Conservation (phyloP, 30 jellyfish, hydroid and myxozoan species). For the Clytia hemisphaerica region DNA sequence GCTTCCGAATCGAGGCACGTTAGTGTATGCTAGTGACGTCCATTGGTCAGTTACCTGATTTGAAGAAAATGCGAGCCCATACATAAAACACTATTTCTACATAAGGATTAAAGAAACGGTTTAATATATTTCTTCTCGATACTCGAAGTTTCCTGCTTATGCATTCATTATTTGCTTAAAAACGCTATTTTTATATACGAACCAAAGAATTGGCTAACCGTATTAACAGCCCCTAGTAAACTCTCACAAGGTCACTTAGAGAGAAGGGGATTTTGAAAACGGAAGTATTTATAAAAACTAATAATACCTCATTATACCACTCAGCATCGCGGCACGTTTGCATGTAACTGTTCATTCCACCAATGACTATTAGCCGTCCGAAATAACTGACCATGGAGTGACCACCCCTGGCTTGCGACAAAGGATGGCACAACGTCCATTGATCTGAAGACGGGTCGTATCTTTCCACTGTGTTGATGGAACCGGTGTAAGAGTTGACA, state of each 20-base stretch:
- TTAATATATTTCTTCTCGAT: too few species aligned
- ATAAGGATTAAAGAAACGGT: too few species aligned
- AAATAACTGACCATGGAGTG: slow-evolving; percentile 62
- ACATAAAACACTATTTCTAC: too few species aligned
- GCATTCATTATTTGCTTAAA: too few species aligned
- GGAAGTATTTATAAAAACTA: slow-evolving; percentile 33
- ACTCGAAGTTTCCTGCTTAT: too few species aligned
- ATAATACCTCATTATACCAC: slow-evolving; percentile 69
- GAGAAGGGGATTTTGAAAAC: slow-evolving; percentile 25
- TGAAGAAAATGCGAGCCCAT: not conserved
- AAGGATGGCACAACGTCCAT: slow-evolving; percentile 71
- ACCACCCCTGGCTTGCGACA: slow-evolving; percentile 94
- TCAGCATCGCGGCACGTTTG: slow-evolving; percentile 65
- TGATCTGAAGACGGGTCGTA: slow-evolving; percentile 48
- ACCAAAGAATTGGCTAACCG: too few species aligned
- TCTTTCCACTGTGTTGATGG: slow-evolving; percentile 66
- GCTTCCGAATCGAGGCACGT: slow-evolving; percentile 65
- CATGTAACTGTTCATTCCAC: slow-evolving; percentile 90
- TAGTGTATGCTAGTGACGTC: slow-evolving; percentile 42
- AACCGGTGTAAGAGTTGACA: slow-evolving; percentile 71
- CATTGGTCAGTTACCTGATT: slow-evolving; percentile 53
- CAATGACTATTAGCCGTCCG: slow-evolving; percentile 76
- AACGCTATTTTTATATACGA: too few species aligned
- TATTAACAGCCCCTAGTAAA: too few species aligned
- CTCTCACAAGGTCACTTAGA: slow-evolving; percentile 54